Evolutionary conservation across 23 tunicate species (phyloP).

Genomic region (Styela plicata): DNA sequence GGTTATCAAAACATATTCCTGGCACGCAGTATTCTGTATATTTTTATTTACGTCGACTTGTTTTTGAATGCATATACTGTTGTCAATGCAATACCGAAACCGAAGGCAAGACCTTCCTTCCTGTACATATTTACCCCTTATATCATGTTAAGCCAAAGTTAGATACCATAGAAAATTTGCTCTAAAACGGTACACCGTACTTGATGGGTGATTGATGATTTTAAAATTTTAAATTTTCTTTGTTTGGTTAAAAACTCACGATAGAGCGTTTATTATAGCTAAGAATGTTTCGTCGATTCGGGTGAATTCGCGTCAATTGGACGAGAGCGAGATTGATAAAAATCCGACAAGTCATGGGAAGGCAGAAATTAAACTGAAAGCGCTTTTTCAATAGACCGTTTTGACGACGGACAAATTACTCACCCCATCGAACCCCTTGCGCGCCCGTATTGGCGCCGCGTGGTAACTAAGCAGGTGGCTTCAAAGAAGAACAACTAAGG

Average conservation of each 20-base stretch:
- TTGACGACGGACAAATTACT: slow-evolving; percentile 9
- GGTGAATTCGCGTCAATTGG: slow-evolving; percentile 18
- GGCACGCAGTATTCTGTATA: neutral
- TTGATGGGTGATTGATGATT: neutral
- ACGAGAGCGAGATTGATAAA: slow-evolving; percentile 15
- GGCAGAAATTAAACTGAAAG: slow-evolving; percentile 30
- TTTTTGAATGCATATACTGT: slow-evolving; percentile 18
- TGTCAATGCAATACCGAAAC: slow-evolving; percentile 24
- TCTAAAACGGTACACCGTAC: neutral
- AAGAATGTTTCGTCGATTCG: slow-evolving; percentile 4
- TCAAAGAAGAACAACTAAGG: neutral
- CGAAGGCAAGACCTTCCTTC: slow-evolving; percentile 5
- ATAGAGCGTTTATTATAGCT: neutral
- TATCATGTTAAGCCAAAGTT: neutral
- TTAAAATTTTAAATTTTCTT: neutral
- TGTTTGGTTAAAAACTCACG: neutral
- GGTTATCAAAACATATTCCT: neutral
- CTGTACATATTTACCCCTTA: neutral
- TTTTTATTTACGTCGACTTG: neutral
- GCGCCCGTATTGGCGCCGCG: neutral
- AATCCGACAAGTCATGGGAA: slow-evolving; percentile 30
- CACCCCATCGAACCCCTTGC: slow-evolving; percentile 9
- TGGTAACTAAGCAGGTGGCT: neutral
- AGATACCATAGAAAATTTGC: neutral
- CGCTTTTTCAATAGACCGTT: slow-evolving; percentile 28